A percentile compares a stretch with the other conserved stretches of the same genome.
Evolutionary conservation across 1,140 invertebrate species (phyloP).

Genomic region (Bicyclus anynana): DNA sequence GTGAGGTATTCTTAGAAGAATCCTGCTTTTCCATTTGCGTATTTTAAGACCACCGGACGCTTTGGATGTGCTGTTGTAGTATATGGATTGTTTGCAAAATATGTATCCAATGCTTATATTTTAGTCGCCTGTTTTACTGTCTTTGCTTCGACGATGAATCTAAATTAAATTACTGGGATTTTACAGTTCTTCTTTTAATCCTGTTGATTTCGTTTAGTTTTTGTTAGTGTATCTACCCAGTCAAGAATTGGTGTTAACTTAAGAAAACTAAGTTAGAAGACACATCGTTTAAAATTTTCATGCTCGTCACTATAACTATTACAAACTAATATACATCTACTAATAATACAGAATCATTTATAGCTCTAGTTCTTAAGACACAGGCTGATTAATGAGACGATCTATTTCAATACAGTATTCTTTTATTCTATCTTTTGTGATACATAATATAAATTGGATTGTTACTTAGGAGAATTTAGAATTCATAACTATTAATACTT

Average conservation of each 20-base stretch:
- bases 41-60: constrained; percentile 54
- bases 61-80: constrained; percentile 75
- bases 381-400: not conserved
- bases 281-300: not conserved
- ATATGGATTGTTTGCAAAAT: constrained; percentile 36
- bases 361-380: not conserved
- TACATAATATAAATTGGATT: not conserved
- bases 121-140: constrained; percentile 34
- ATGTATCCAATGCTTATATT: constrained; percentile 38
- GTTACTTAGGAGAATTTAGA: not conserved
- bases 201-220: not conserved
- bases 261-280: not conserved
- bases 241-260: not conserved
- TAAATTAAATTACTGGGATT: not conserved
- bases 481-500: not conserved
- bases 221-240: not conserved
- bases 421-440: too few species aligned
- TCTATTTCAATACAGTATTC: not conserved
- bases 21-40: constrained; percentile 54
- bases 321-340: not conserved
- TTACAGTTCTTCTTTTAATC: not conserved
- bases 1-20: constrained; percentile 69
- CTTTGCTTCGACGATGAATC: constrained; percentile 33
- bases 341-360: not conserved
- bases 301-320: not conserved